phyloP scores from a whole-genome alignment of 2,797 vertebrate species.

The Amblyraja radiata region DNA sequence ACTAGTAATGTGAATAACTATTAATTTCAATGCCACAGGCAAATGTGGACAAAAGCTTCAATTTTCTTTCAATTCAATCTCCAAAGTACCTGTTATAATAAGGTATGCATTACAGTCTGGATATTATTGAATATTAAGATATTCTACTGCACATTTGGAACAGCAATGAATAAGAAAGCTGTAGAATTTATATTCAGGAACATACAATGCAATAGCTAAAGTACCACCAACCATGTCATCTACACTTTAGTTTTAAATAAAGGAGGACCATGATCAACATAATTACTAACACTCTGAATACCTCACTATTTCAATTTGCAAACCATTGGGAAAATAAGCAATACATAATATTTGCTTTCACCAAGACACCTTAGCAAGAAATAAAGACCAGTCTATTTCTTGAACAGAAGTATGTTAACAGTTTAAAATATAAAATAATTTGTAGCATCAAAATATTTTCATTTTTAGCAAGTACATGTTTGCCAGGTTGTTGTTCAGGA shows the following conservation, averaged over 20 bases:
- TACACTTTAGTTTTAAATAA: not conserved
- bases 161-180: not conserved
- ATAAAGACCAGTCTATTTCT: not conserved
- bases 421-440: not conserved
- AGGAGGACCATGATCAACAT: not conserved
- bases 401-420: not conserved
- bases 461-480: too few species aligned
- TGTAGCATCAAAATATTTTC: too few species aligned
- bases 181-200: not conserved
- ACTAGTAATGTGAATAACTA: not conserved
- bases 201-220: not conserved
- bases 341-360: not conserved
- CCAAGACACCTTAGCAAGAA: not conserved
- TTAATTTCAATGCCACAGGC: not conserved
- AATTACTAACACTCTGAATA: not conserved
- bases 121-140: not conserved
- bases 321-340: not conserved
- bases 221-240: not conserved
- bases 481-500: too few species aligned
- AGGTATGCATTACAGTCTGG: not conserved
- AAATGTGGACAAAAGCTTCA: not conserved
- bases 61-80: not conserved
- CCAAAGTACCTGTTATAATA: not conserved
- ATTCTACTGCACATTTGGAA: not conserved
- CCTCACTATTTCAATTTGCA: not conserved